Base-by-base conservation (phyloP, 2,888 invertebrate genomes). In the Zaprionus lineosus region DNA sequence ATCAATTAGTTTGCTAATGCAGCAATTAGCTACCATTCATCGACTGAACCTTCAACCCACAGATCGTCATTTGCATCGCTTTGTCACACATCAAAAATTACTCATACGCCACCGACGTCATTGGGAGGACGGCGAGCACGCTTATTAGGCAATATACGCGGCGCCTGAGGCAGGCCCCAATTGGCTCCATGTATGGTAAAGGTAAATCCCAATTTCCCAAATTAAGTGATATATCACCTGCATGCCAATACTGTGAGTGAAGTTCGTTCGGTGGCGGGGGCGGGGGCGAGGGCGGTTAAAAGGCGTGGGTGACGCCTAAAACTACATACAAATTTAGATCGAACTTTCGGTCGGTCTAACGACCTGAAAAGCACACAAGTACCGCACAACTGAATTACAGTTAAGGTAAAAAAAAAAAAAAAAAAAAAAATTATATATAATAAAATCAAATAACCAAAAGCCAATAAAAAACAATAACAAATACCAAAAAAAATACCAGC, bases 101-200 rank as follows among this genome's bases (percentile, higher is more conserved):
- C 86, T 78, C 78, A 78, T 86, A 61, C 84, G 74, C 46, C 53
- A 58, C 55, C 55, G 60, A 59, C 72, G 74, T 50, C 51, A 37
- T 33, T 34, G 28, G 9, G n/a, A 26, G 29, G 39, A 29, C 18
- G 24, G 19, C 24, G 36, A 7, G 14, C 46, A 5, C 28, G 15
- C 24, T 2, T 47, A 66, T 60, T 43, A 39, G 68, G 53, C 36
- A 31, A 68, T 48, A 57, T 18, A 26, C 16, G 24, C 15, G 52
- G 44, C 56, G 56, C 33, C 36, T 28, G 52, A 19, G n/a, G n/a
- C 34, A 58, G 50, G 48, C 26, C 18, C 34, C 9, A n/a, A n/a
- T n/a, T n/a, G n/a, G n/a, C n/a, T n/a, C n/a, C n/a, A n/a, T n/a
- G n/a, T n/a, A n/a, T n/a, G 7, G 18, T 14, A 11, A 11, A 21